Percentiles rank a stretch among this genome's conserved stretches.
Evolutionary conservation across 2,888 invertebrate genomes (phyloP).

Genomic region (Drosophila borborema): DNA sequence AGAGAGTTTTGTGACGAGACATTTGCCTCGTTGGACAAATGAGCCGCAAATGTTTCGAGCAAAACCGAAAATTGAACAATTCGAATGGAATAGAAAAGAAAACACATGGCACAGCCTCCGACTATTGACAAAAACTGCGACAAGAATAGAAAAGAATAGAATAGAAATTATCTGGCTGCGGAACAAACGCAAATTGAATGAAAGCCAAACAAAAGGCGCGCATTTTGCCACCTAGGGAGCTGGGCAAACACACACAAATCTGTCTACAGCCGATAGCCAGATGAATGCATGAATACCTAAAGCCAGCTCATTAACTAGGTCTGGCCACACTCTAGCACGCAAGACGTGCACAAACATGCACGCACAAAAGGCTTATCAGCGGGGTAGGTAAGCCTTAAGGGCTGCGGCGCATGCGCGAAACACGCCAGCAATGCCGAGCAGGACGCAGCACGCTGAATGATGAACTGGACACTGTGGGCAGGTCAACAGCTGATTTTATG

Average conservation of each 20-base stretch:
- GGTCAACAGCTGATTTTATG: conserved; percentile 56
- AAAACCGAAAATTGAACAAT: conserved; percentile 62
- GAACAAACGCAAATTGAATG: conserved; percentile 71
- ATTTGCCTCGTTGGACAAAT: conserved; percentile 36
- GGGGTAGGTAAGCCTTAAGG: conserved; percentile 33
- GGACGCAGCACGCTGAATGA: no score
- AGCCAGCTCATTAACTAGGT: conserved; percentile 24
- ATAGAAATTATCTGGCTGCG: conserved; percentile 59
- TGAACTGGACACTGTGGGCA: conserved; percentile 12
- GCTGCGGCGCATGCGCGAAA: conserved; percentile 46
- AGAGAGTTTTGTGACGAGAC: conserved; percentile 6
- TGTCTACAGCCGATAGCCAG: conserved; percentile 4
- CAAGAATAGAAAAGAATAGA: conserved; percentile 22
- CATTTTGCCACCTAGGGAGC: conserved; percentile 65
- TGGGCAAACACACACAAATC: conserved; percentile 18
- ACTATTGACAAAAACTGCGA: conserved; percentile 34
- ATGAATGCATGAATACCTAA: background rate
- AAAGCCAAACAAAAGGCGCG: conserved; percentile 58
- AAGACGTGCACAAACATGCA: conserved; percentile 70
- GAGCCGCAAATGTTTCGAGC: conserved; percentile 45
- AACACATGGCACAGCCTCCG: conserved; percentile 31
- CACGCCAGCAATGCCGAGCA: background rate
- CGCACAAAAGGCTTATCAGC: conserved; percentile 52
- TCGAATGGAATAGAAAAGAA: conserved; percentile 38
- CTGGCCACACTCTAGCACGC: conserved; percentile 46